Conservation (phyloP, 1,140 invertebrate species). For the Onthophagus taurus region DNA sequence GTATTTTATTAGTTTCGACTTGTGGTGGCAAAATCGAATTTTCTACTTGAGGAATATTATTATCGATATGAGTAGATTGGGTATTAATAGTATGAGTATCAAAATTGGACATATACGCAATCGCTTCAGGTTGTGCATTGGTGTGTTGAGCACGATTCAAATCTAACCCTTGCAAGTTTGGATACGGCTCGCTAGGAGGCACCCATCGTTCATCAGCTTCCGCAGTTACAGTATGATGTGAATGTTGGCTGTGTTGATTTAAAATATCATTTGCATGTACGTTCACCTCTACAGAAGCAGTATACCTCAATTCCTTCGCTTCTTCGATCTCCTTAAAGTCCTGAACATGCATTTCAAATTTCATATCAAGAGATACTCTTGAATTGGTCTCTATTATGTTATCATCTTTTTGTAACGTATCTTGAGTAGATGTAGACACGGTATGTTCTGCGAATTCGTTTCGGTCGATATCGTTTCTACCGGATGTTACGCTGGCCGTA, state of each 20-base stretch:
- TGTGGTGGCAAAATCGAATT: conserved; percentile 15
- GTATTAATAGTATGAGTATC: conserved; percentile 4
- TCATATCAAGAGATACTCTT: conserved; percentile 19
- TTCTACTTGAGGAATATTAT: not conserved
- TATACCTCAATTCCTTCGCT: conserved; percentile 11
- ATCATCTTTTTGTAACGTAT: conserved; percentile 13
- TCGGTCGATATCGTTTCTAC: conserved; percentile 24
- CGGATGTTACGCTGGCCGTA: conserved; percentile 20
- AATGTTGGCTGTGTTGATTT: conserved; percentile 24
- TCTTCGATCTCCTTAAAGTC: conserved; percentile 4
- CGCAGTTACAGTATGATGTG: conserved; percentile 33
- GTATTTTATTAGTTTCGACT: conserved; percentile 22
- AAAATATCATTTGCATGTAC: conserved; percentile 22
- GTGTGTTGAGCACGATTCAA: too few species aligned
- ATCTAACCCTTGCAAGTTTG: conserved; percentile 31
- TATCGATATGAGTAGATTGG: not conserved
- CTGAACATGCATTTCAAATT: conserved; percentile 19
- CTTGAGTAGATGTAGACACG: conserved; percentile 22
- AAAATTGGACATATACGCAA: conserved; percentile 5
- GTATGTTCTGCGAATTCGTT: conserved; percentile 28
- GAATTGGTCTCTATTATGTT: conserved; percentile 11
- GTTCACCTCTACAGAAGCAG: conserved; percentile 19
- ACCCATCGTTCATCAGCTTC: conserved; percentile 57
- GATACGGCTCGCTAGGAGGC: conserved; percentile 45
- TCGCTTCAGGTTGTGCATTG: not conserved